Conservation (phyloP, 1,140 invertebrate genomes). For the Anadara kagoshimensis region DNA sequence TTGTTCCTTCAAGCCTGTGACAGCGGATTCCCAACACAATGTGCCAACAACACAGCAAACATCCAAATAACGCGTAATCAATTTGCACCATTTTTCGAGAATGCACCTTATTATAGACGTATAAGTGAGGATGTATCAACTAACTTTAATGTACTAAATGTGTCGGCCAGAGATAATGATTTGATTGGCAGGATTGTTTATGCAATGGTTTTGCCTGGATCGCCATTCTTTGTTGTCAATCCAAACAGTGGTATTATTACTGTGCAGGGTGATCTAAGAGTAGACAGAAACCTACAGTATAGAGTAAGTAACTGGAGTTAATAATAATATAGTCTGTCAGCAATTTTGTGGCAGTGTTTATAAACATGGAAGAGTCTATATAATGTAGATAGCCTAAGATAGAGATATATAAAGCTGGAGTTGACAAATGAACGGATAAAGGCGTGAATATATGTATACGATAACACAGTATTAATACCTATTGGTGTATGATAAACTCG, state of each 20-base stretch:
- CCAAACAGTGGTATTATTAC: constrained; percentile 88
- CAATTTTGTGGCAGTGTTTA: too few species aligned
- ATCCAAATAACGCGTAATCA: constrained; percentile 82
- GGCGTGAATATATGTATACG: too few species aligned
- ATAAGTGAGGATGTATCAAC: constrained; percentile 40
- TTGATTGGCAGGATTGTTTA: constrained; percentile 41
- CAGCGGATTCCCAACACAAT: constrained; percentile 86
- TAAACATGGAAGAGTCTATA: too few species aligned
- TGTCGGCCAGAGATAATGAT: constrained; percentile 28
- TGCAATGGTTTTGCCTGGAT: constrained; percentile 48
- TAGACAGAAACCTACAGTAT: constrained; percentile 77
- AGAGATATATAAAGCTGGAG: too few species aligned
- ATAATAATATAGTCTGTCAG: too few species aligned
- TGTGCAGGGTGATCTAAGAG: constrained; percentile 84
- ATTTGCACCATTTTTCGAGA: constrained; percentile 85
- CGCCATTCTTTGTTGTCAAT: constrained; percentile 84
- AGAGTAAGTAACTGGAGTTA: not conserved
- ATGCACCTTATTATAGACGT: constrained; percentile 47
- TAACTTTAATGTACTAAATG: constrained; percentile 5
- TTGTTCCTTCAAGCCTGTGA: constrained; percentile 90
- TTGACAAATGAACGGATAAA: too few species aligned
- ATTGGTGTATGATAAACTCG: too few species aligned
- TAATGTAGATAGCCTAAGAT: too few species aligned
- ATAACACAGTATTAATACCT: too few species aligned
- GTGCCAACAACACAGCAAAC: constrained; percentile 90